These are phyloP conservation scores for Troides helena DNA, from an alignment of 2,888 invertebrate genomes.

Conservation along the genomic window DNA sequence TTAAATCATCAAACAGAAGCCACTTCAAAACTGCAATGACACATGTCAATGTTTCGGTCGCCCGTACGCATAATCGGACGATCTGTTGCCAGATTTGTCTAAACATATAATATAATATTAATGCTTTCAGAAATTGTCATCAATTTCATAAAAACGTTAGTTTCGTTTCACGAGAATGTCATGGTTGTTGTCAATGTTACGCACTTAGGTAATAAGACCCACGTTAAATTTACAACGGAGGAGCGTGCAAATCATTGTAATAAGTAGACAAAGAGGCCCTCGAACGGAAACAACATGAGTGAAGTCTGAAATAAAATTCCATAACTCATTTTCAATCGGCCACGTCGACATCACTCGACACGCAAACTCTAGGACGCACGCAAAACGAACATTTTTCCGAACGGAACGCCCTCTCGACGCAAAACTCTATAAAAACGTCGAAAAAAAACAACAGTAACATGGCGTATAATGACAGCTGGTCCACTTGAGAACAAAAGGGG, in stretches of 20 bases:
- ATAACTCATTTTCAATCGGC: slow-evolving; percentile 73
- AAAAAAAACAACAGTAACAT: slow-evolving; percentile 80
- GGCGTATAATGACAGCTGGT: slow-evolving; percentile 82
- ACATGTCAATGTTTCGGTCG: slow-evolving; percentile 68
- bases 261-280: slow-evolving; percentile 51
- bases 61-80: slow-evolving; percentile 31
- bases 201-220: slow-evolving; percentile 18
- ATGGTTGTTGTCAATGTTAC: slow-evolving; percentile 6
- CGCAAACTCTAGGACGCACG: slow-evolving; percentile 77
- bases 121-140: not conserved
- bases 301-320: slow-evolving; percentile 61
- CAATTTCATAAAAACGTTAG: not conserved
- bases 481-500: slow-evolving; percentile 81
- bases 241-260: slow-evolving; percentile 35
- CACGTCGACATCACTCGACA: slow-evolving; percentile 70
- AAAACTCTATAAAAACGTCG: slow-evolving; percentile 79
- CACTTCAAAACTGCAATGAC: slow-evolving; percentile 76
- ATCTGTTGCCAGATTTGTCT: slow-evolving; percentile 34
- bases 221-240: slow-evolving; percentile 17
- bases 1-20: slow-evolving; percentile 70
- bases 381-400: slow-evolving; percentile 80
- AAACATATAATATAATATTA: not conserved
- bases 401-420: slow-evolving; percentile 76
- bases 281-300: slow-evolving; percentile 52
- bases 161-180: slow-evolving; percentile 3